A percentile compares a stretch with the other conserved stretches of the same genome.
These are phyloP conservation scores for Drosophila punjabiensis DNA, from an alignment of 1,140 invertebrate genomes.

Conservation along the genomic window DNA sequence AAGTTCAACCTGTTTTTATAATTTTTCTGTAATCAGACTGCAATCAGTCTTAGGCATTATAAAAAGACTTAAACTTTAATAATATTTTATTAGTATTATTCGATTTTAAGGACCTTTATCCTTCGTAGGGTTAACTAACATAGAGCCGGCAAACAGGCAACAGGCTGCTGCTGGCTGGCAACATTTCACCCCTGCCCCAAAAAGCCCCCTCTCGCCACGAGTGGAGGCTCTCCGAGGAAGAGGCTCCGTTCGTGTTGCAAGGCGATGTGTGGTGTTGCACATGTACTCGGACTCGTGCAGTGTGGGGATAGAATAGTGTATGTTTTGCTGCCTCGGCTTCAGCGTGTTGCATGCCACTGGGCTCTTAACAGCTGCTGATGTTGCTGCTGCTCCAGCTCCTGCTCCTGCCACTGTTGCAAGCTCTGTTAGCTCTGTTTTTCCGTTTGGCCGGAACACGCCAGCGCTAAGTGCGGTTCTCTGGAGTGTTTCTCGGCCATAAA, in stretches of 20 bases:
- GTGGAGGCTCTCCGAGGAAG: not conserved
- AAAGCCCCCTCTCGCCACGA: not conserved
- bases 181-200: conserved; percentile 21
- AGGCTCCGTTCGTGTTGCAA: conserved; percentile 34
- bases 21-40: too few species aligned
- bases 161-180: conserved; percentile 57
- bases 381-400: conserved; percentile 6
- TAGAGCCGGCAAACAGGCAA: conserved; percentile 33
- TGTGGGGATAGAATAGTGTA: not conserved
- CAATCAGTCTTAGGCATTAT: not conserved
- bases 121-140: conserved; percentile 33
- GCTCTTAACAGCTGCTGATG: conserved; percentile 48
- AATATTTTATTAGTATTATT: not conserved
- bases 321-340: conserved; percentile 27
- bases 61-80: not conserved
- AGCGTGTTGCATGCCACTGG: conserved; percentile 57
- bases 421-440: conserved; percentile 48
- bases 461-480: conserved; percentile 13
- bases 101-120: not conserved
- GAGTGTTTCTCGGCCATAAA: conserved; percentile 52
- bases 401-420: conserved; percentile 13
- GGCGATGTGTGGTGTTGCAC: conserved; percentile 43
- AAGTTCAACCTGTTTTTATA: too few species aligned
- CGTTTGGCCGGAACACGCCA: conserved; percentile 15
- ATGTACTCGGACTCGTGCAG: not conserved